These are phyloP conservation scores for Chaetoderma sp. DNA, from an alignment of 2,888 invertebrate species.

Conservation along the genomic window DNA sequence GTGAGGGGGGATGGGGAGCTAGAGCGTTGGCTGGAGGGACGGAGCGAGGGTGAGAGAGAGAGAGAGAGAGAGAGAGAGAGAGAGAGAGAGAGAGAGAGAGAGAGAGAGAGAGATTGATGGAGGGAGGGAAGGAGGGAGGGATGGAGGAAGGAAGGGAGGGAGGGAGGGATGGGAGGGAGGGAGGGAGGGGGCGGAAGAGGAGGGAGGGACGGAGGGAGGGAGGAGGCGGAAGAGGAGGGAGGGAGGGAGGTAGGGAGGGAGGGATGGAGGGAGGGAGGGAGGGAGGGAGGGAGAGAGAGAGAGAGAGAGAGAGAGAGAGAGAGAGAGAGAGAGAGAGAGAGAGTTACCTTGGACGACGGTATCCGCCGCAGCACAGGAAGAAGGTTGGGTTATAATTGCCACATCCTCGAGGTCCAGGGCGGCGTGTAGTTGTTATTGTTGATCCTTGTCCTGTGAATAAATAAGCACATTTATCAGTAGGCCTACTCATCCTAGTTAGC, in stretches of 20 bases:
- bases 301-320: constrained; percentile 8
- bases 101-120: too few relatives aligned
- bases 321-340: too few relatives aligned
- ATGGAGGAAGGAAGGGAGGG: background rate
- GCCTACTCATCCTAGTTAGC: too few relatives aligned
- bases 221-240: background rate
- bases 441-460: too few relatives aligned
- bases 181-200: too few relatives aligned
- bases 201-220: constrained; percentile 1
- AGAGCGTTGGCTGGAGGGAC: too few relatives aligned
- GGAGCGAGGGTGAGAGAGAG: constrained; percentile 10
- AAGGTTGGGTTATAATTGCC: too few relatives aligned
- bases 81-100: constrained; percentile 2
- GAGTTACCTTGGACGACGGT: background rate
- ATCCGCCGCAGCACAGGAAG: too few relatives aligned
- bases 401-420: too few relatives aligned
- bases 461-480: too few relatives aligned
- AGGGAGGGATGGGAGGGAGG: background rate
- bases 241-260: constrained; percentile 1
- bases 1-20: too few relatives aligned
- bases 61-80: constrained; percentile 5
- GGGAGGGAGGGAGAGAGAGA: background rate
- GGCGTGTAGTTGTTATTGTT: too few relatives aligned
- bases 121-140: constrained; percentile 2
- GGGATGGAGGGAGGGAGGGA: background rate